Base-by-base conservation (phyloP, 1,140 invertebrate species). In the Diploscapter pachys region DNA sequence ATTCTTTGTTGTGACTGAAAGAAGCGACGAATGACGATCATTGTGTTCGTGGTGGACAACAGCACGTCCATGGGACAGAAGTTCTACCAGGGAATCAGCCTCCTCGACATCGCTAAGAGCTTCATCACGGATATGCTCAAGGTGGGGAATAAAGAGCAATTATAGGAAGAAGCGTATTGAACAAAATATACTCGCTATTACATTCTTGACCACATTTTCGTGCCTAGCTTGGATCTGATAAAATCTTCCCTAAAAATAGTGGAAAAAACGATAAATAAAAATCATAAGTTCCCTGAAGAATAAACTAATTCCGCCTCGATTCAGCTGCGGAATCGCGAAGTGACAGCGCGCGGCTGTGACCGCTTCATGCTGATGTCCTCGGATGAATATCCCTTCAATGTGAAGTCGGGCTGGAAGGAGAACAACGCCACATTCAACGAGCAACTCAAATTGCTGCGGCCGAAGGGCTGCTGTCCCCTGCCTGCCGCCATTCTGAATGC, bases 401-500 rank as follows among this genome's bases (percentile, higher is more conserved):
- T 81, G 4, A 82, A 81, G 92, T 94, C 95, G 83, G 96, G 96
- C 75, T 99, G 9, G 69, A 71, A 49, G 69, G 96, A 99, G 87
- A 96, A 94, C 87, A 90, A 98, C 85, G 92, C 92, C 64, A 96
- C 94, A 3, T 98, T 99, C 87, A 97, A 96, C 90, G 95, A 95
- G 82, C 96, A 99, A 87, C 86, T 99, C 69, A 98, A 98, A 87
- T 97, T 98, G 88, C 89, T 99, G 59, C 92, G 94, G 88, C 93
- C 95, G 73, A 90, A 91, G 82, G 95, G 95, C 5, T 89, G 97
- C 83, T 95, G 94, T 57, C 93, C 92, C 51, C 91, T 98, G 87
- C 95, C 94, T 64, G 91, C 93, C 79, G 95, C 96, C 62, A 88
- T 99, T 64, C 95, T 96, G 85, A 93, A 96, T 87, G 93, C 95